Evolutionary conservation across 1,140 invertebrate genomes (phyloP).

Genomic region (Delia radicum): DNA sequence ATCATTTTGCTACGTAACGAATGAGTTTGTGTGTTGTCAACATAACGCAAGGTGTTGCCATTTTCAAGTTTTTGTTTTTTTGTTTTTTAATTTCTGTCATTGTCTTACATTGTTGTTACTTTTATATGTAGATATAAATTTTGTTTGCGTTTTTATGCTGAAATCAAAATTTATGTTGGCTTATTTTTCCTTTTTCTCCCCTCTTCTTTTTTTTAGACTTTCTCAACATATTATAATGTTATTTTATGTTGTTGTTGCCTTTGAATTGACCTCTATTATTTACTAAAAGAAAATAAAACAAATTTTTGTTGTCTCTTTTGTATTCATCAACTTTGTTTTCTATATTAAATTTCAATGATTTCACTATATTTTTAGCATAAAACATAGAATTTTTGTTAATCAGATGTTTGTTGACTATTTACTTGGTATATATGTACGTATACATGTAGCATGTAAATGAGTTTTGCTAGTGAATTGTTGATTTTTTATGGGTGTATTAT

Average conservation of each 20-base stretch:
- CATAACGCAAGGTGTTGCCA: neutral
- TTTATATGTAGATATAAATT: slow-evolving; percentile 29
- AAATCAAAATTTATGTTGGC: slow-evolving; percentile 25
- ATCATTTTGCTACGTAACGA: slow-evolving; percentile 16
- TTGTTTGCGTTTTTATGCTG: slow-evolving; percentile 45
- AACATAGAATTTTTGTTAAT: neutral
- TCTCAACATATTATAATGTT: neutral
- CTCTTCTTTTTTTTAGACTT: neutral
- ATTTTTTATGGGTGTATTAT: neutral
- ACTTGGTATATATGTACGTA: too few relatives aligned
- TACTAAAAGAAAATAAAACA: neutral
- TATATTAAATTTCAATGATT: neutral
- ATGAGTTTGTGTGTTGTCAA: neutral
- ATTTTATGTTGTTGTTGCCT: slow-evolving; percentile 48
- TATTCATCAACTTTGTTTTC: neutral
- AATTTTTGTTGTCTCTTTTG: neutral
- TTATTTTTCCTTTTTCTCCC: slow-evolving; percentile 28
- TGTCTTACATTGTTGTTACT: slow-evolving; percentile 10
- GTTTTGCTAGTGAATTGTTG: neutral
- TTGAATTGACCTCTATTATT: slow-evolving; percentile 52
- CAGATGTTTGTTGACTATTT: too few relatives aligned
- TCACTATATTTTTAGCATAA: neutral
- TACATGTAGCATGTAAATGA: too few relatives aligned
- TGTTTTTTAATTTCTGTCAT: neutral
- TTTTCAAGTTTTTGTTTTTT: neutral